Evolutionary conservation across 2,888 invertebrate genomes (phyloP).

Genomic region (Apodemia mormo): DNA sequence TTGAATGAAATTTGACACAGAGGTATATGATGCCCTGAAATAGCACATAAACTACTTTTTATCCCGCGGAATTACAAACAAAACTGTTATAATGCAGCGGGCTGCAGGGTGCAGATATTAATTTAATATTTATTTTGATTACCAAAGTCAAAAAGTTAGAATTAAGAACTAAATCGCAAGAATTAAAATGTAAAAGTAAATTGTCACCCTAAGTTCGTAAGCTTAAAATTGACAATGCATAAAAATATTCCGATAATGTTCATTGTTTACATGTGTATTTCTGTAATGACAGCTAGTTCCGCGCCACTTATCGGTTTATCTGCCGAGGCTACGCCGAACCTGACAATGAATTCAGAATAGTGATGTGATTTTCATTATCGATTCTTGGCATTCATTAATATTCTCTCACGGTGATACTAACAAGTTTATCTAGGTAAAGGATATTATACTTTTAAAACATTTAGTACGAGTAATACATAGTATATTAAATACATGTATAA

Average conservation of each 20-base stretch:
- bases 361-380: conserved; percentile 42
- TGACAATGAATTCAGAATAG: conserved; percentile 75
- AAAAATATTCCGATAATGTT: conserved; percentile 63
- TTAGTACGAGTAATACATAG: no score
- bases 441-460: no score
- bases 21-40: no score
- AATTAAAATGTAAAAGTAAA: background rate
- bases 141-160: no score
- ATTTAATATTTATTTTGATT: no score
- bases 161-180: background rate
- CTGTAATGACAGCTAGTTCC: conserved; percentile 63
- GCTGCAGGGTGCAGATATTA: no score
- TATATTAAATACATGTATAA: no score
- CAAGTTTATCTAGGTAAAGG: background rate
- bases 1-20: no score
- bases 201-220: conserved; percentile 39
- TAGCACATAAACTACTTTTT: no score
- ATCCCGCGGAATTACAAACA: no score
- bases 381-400: conserved; percentile 36
- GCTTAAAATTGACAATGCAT: conserved; percentile 53
- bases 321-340: conserved; percentile 70
- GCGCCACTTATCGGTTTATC: conserved; percentile 68
- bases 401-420: background rate
- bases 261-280: conserved; percentile 31
- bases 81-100: no score